Evolutionary conservation across 2,888 invertebrate genomes (phyloP), one percentile per base, ranked within the genome.

Genomic region (Drosophila parthenogenetica): DNA sequence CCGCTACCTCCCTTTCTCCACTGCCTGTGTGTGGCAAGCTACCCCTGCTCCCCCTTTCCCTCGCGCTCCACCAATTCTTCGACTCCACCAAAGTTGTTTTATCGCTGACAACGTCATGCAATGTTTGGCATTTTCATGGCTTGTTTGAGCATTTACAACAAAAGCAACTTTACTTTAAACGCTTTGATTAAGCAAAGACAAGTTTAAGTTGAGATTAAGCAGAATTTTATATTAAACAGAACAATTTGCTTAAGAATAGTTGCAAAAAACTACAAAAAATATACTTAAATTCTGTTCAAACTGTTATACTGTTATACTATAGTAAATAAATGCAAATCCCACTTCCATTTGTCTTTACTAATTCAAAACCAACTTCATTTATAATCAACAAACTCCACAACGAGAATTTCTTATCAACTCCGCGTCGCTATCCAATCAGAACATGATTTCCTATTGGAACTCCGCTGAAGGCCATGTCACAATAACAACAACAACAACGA

Each of bases 71-170:
- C 19, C 37, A 8, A 8, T 35, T 11, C 35, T 1, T 35, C 13
- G 35, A 5, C 35, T 35, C 11, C 16, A 35, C 66, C 16, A 3
- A 48, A 69, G 45, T 58, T 67, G 58, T 43, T 73, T 73, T 69
- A 73, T 73, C 77, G 77, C 71, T 75, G 79, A 75, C 77, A 77
- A 62, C 73, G 69, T 67, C 80, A 69, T 77, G 78, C 76, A 67
- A 78, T 78, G 78, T 77, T 78, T 80, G 80, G 80, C 77, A 78
- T 78, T 80, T 80, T 80, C 73, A 77, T 80, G 69, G 69, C 58
- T 73, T 77, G 68, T 73, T 77, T 77, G 58, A 64, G 71, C 70
- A 35, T 35, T 35, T 35, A 48, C 40, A 50, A 54, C 61, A 61
- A 75, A 67, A 63, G 42, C 57, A 66, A 76, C 51, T 49, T 59